Evolutionary conservation across 2,888 invertebrate species (phyloP).

Genomic region (Esperia sulphurella): DNA sequence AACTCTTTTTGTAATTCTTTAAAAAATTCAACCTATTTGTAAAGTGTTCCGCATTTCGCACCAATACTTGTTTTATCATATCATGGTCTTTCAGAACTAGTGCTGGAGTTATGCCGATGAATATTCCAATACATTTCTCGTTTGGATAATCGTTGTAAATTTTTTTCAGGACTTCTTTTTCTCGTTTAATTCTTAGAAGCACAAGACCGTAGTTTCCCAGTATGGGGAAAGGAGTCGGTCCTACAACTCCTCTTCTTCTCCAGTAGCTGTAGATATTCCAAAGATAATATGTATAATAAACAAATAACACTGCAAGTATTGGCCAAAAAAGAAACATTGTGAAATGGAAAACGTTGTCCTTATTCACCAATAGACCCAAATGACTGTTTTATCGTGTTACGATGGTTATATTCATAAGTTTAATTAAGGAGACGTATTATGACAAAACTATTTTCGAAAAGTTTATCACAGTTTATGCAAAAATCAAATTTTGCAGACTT

Average conservation of each 20-base stretch:
- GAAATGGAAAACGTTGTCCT: no score
- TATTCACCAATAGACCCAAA: no score
- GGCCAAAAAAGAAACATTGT: no score
- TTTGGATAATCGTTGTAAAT: constrained; percentile 2
- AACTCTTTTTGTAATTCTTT: not conserved
- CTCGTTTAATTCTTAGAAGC: not conserved
- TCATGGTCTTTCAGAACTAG: constrained; percentile 1
- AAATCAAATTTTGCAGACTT: no score
- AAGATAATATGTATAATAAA: not conserved
- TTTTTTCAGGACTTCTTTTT: not conserved
- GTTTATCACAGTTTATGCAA: no score
- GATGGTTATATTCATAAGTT: no score
- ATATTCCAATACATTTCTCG: constrained; percentile 2
- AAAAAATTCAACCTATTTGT: not conserved
- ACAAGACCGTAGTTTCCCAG: constrained; percentile 4
- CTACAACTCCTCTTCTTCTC: not conserved
- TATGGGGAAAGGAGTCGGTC: constrained; percentile 1
- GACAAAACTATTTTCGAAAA: no score
- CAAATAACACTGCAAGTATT: no score
- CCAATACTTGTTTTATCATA: constrained; percentile 1
- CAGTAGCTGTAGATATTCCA: not conserved
- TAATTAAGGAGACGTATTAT: no score
- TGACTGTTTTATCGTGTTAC: no score
- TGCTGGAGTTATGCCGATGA: not conserved
- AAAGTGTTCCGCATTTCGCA: not conserved